Base-by-base conservation (phyloP, 2,113 vertebrate species). In the Donacobius atricapilla region DNA sequence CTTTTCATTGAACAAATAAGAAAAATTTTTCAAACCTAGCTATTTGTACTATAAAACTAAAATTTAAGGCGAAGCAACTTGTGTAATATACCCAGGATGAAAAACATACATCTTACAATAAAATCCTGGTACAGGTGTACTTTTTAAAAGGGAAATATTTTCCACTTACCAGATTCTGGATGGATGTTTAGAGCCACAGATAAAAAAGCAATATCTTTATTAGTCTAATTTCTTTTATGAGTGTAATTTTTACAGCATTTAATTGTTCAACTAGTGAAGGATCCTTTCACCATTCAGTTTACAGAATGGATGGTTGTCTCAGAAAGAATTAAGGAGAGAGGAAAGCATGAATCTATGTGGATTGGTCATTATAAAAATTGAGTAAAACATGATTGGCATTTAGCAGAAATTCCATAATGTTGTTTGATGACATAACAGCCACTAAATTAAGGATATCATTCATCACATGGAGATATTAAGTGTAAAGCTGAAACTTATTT, bases 291-390 rank as follows among this genome's bases (percentile, higher is more conserved):
- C 3, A 8, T 75, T 82, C 22, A 18, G 8, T 75, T 90, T 83
- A 31, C 19, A 80, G 44, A 83, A 44, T 11, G 6, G 3, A 40
- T 78, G 23, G 5, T 11, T 70, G 20, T 80, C 31, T 90, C 66
- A 56, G 69, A 57, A 84, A 72, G 31, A 72, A 39, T 3, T 24
- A 47, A 6, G 11, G 37, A 61, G 23, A 45, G 3, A 2, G 16
- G 1, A 76, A 80, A 61, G 1, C 9, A 56, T 39, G 0, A 51
- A 7, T 16, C 23, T 53, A 7, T 2, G 1, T 51, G 50, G 10
- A 42, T 69, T 20, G n/a, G 8, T 5, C 20, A 45, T 28, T 69
- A 8, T 5, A 61, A 23, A 90, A 70, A 58, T 23, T 31, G 11
- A 60, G 16, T 20, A 42, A 56, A 91, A 68, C 1, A 61, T 61